Evolutionary conservation across 2,797 vertebrate genomes (phyloP).

Genomic region (Cephalopachus bancanus): DNA sequence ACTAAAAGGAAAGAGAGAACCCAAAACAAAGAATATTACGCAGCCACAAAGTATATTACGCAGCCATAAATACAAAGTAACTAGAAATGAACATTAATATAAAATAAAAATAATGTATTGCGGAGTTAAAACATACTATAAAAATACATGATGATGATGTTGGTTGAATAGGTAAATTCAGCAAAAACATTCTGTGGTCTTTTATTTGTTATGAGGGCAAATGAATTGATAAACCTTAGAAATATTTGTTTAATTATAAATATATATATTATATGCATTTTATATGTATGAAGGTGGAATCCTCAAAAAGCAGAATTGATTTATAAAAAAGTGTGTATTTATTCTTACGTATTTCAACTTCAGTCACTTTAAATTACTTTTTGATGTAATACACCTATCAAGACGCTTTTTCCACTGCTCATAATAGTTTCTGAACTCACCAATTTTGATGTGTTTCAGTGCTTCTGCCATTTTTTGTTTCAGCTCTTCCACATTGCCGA

Average conservation of each 20-base stretch:
- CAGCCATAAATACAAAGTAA: not conserved
- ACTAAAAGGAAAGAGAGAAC: not conserved
- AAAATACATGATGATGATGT: not conserved
- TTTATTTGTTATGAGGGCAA: not conserved
- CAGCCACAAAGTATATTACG: too few species aligned
- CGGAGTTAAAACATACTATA: not conserved
- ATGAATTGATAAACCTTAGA: conserved; percentile 21
- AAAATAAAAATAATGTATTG: not conserved
- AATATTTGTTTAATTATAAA: not conserved
- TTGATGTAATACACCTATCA: too few species aligned
- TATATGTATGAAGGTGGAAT: not conserved
- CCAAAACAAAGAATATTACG: not conserved
- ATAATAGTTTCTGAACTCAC: too few species aligned
- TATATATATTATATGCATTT: not conserved
- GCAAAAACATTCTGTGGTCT: not conserved
- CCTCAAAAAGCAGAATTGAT: too few species aligned
- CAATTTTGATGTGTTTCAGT: too few species aligned
- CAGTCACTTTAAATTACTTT: too few species aligned
- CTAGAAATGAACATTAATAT: not conserved
- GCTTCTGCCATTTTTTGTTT: too few species aligned
- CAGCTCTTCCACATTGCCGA: too few species aligned
- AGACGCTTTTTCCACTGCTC: too few species aligned
- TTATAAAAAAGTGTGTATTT: too few species aligned
- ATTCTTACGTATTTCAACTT: too few species aligned
- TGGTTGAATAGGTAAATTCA: not conserved